Evolutionary conservation across 2,888 invertebrate species (phyloP), one percentile per base, ranked within the genome.

Genomic region (Catocala nupta): DNA sequence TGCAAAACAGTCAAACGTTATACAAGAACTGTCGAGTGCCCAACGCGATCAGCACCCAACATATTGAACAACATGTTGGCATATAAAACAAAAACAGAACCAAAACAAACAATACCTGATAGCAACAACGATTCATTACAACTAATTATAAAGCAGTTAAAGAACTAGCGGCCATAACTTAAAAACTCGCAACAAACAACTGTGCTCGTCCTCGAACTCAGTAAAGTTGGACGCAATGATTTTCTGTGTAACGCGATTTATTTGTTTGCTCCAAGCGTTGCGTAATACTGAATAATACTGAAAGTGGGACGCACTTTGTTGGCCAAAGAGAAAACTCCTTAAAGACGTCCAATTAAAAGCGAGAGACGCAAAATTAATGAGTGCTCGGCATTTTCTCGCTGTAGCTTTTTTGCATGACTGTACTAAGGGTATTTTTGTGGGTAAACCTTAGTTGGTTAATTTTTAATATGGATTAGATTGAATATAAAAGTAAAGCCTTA

Each of bases 341-440:
- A 80, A 81, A 81, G 80, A 82, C 78, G 80, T 88, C 84, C 84
- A 87, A 89, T 88, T 88, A 88, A 84, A 84, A 81, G 68, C 61
- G 65, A 65, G 79, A 75, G 80, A 79, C 72, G 74, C 70, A 70
- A 62, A 80, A 87, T 86, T 85, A 87, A 85, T 79, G 81, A 74
- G 67, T 65, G 69, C 57, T 53, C 51, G 33, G 62, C 69, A 70
- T 61, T 74, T 73, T 63, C 64, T 54, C 48, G 54, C 34, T 47
- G 54, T 33, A 48, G 11, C 54, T 60, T 67, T 70, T 60, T 50
- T 62, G 1, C 10, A 8, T 12, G n/a, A 67, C 12, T 71, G 12
- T 63, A 36, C 42, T 16, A 13, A 12, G 49, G 7, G 36, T 44
- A 53, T 13, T 10, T 54, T 56, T 49, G 42, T 45, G 42, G 8